phyloP scores from a whole-genome alignment of 2,888 invertebrate genomes.

The Nephrotoma guestfalica region DNA sequence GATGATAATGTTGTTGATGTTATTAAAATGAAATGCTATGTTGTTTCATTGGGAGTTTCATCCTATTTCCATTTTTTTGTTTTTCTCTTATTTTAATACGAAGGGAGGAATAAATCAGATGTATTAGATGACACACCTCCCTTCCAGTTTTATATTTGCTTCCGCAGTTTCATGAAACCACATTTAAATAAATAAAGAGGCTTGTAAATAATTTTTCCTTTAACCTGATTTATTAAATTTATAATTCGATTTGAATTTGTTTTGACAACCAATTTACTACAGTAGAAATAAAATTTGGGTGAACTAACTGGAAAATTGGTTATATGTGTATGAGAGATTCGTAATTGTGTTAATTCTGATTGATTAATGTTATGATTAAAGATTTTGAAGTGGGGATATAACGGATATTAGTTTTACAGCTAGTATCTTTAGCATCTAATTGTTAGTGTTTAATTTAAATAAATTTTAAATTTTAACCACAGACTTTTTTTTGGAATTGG shows the following conservation, averaged over 20 bases:
- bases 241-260: background rate
- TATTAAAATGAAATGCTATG: background rate
- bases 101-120: background rate
- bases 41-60: background rate
- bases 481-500: no score
- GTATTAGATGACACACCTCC: constrained; percentile 1
- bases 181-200: background rate
- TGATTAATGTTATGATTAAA: background rate
- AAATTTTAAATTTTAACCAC: no score
- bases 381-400: background rate
- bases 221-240: constrained; percentile 1
- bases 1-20: constrained; percentile 2
- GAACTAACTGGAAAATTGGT: background rate
- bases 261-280: background rate
- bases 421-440: no score
- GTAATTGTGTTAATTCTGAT: background rate
- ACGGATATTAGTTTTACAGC: no score
- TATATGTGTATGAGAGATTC: background rate
- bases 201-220: background rate
- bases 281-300: background rate
- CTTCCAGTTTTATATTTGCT: background rate
- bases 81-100: background rate
- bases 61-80: background rate
- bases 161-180: background rate
- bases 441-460: no score